phyloP scores from a whole-genome alignment of 2,113 vertebrate genomes.

The Melanotaenia duboulayi region DNA sequence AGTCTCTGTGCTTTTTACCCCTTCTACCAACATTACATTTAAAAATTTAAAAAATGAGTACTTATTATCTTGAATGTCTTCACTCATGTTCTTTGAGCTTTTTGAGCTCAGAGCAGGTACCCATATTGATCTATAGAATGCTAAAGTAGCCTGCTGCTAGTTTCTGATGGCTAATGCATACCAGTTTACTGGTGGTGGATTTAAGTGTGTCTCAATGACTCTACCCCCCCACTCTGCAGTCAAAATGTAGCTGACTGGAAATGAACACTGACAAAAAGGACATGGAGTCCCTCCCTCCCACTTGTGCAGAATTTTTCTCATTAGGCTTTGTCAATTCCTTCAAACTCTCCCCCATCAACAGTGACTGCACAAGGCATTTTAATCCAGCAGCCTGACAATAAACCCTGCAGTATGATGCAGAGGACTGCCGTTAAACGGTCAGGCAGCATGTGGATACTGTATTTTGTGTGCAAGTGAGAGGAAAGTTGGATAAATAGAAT shows the following conservation, averaged over 20 bases:
- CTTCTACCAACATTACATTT: background rate
- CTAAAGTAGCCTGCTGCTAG: conserved; percentile 30
- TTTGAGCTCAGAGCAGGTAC: conserved; percentile 7
- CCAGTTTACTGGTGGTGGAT: conserved; percentile 53
- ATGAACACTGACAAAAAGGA: conserved; percentile 52
- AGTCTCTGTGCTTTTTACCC: background rate
- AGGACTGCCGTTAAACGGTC: conserved; percentile 5
- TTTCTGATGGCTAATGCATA: conserved; percentile 66
- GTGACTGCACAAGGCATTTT: conserved; percentile 18
- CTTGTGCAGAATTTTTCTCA: conserved; percentile 49
- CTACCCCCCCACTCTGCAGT: conserved; percentile 36
- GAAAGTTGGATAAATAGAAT: background rate
- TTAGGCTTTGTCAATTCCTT: conserved; percentile 55
- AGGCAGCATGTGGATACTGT: conserved; percentile 4
- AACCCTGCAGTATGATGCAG: conserved; percentile 22
- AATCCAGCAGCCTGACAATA: conserved; percentile 25
- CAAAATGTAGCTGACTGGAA: conserved; percentile 66
- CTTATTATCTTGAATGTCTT: background rate
- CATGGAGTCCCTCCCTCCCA: conserved; percentile 23
- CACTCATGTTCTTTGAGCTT: background rate
- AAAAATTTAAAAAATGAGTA: background rate
- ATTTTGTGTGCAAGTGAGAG: conserved; percentile 16
- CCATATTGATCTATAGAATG: conserved; percentile 64
- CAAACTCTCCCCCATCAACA: conserved; percentile 17
- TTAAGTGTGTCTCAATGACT: conserved; percentile 42